Percentiles rank a stretch among this genome's conserved stretches.
These are phyloP conservation scores for Portunus trituberculatus DNA, from an alignment of 1,140 invertebrate genomes.

Conservation along the genomic window DNA sequence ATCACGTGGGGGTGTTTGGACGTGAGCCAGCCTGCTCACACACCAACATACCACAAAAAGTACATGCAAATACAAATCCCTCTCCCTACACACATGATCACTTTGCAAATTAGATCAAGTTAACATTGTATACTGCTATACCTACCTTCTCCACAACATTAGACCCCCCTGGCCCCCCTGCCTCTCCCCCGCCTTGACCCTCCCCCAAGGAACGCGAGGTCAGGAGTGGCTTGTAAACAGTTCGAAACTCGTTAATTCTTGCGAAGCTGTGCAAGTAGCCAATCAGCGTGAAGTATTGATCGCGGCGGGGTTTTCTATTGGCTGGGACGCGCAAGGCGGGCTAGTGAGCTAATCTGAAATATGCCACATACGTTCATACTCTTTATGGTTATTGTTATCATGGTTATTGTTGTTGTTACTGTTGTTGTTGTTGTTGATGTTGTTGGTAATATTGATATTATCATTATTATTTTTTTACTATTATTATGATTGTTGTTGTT, in stretches of 20 bases:
- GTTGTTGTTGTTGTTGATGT: background rate
- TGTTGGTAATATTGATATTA: background rate
- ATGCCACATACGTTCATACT: background rate
- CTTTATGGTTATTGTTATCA: background rate
- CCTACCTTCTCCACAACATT: too few relatives aligned
- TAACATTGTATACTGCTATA: too few relatives aligned
- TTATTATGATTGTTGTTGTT: too few relatives aligned
- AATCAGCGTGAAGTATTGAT: background rate
- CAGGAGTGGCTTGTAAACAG: background rate
- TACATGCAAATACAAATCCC: too few relatives aligned
- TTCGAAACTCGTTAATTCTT: slow-evolving; percentile 22
- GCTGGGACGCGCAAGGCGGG: background rate
- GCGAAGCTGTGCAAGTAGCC: background rate
- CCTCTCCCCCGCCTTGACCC: background rate
- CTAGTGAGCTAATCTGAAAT: background rate
- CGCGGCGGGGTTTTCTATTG: background rate
- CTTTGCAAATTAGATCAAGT: background rate
- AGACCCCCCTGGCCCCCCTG: too few relatives aligned
- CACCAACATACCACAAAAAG: too few relatives aligned
- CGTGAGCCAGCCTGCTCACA: background rate
- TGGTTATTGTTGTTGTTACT: background rate
- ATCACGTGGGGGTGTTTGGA: slow-evolving; percentile 20
- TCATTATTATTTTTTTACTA: too few relatives aligned
- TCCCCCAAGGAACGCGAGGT: background rate
- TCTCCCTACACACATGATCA: background rate